Evolutionary conservation across 2,888 invertebrate species (phyloP), one percentile per base, ranked within the genome.

Genomic region (Cephus pulcher): DNA sequence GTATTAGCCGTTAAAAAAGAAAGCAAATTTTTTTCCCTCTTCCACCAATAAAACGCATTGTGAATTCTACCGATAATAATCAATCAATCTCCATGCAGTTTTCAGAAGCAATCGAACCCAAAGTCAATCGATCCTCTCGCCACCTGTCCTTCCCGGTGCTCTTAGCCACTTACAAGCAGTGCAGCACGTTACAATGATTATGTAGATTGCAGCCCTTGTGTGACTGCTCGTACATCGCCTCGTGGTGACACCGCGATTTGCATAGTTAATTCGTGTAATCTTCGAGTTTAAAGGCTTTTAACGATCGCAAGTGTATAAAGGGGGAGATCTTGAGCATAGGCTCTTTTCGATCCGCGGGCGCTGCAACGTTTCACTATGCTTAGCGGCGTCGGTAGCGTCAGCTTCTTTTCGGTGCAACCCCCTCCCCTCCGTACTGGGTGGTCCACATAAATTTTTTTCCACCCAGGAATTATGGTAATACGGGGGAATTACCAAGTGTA

Each of bases 391-490:
- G 78, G 78, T 69, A 70, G 73, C 76, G 68, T 77, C 79, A 73
- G 77, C 75, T 76, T 33, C 30, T 70, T 70, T 70, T 15, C 30
- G 33, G 70, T 12, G 9, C 70, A 70, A 32, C 70, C 70, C 70
- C 33, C 70, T 70, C 40, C 40, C 40, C 40, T 4, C 40, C 82
- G 74, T 87, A 85, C 89, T 90, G 90, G 90, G 90, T 90, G 90
- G 90, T 88, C 90, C 83, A 85, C 86, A 88, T 89, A 86, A 89
- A 90, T 87, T 87, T 85, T 82, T 82, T 80, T 80, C 80, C 83
- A 83, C 85, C 83, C 86, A 85, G 84, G 86, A 89, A 90, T 90
- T 90, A 90, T 90, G 90, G 86, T 90, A 90, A 90, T 90, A 85
- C 84, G 78, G 81, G 40, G 85, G 85, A 88, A 88, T 89, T 88